Percentiles rank a stretch among this genome's conserved stretches.
These are phyloP conservation scores for Calliphora vicina DNA, from an alignment of 1,140 invertebrate species.

Conservation along the genomic window DNA sequence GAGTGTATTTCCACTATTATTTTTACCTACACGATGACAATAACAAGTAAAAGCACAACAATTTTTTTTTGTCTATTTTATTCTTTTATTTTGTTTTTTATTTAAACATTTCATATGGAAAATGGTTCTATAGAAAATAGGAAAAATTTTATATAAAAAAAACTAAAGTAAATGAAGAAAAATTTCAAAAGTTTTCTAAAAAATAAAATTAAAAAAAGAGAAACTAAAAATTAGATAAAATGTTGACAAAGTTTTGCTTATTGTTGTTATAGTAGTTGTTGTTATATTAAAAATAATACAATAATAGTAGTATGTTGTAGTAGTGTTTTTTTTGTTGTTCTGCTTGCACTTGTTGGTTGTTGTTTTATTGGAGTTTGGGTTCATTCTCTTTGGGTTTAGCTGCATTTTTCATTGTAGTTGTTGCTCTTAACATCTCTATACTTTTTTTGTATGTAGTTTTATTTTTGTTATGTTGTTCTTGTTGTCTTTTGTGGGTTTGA, in stretches of 20 bases:
- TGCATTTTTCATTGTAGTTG: not conserved
- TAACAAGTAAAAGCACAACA: not conserved
- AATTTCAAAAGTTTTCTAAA: not conserved
- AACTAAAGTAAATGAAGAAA: not conserved
- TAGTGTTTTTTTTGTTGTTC: not conserved
- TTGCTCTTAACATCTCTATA: not conserved
- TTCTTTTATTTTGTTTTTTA: not conserved
- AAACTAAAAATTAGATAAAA: not conserved
- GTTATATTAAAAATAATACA: not conserved
- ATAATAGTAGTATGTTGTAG: not conserved
- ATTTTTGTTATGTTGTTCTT: not conserved
- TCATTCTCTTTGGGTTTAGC: too few relatives aligned
- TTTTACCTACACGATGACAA: not conserved
- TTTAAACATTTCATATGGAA: not conserved
- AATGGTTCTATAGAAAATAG: not conserved
- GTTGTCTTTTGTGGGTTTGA: not conserved
- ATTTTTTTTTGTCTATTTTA: not conserved
- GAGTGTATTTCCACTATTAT: not conserved
- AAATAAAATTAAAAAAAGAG: not conserved
- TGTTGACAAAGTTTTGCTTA: slow-evolving; percentile 1
- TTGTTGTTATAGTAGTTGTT: not conserved
- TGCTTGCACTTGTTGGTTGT: not conserved
- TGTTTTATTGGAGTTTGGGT: not conserved
- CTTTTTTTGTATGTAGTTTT: not conserved
- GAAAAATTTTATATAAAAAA: not conserved